Evolutionary conservation across 2,113 vertebrate species (phyloP).

Genomic region (Gymnarchus niloticus): DNA sequence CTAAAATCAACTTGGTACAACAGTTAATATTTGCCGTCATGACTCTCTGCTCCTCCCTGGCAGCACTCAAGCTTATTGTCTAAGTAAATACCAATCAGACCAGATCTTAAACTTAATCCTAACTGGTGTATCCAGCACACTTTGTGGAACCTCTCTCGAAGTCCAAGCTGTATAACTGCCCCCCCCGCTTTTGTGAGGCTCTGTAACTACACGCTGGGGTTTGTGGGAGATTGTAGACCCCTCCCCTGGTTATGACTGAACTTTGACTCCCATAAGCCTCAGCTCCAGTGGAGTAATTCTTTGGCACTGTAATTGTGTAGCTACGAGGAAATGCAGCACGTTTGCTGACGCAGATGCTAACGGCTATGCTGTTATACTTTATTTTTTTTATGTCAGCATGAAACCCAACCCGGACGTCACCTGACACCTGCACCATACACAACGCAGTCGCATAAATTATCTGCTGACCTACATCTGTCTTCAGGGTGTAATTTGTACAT

Average conservation of each 20-base stretch:
- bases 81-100: not conserved
- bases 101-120: conserved; percentile 16
- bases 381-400: no score
- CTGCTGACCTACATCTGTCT: no score
- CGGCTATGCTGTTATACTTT: no score
- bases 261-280: not conserved
- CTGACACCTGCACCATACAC: no score
- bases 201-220: not conserved
- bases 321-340: no score
- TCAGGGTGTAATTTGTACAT: not conserved
- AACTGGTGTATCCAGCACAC: not conserved
- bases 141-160: no score
- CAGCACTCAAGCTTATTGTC: not conserved
- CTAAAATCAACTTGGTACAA: not conserved
- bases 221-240: not conserved
- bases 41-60: no score
- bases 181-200: not conserved
- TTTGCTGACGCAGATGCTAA: no score
- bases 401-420: no score
- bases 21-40: not conserved
- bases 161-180: not conserved
- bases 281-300: not conserved
- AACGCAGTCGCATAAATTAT: no score
- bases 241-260: not conserved
- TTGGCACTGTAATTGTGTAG: not conserved